Conservation (phyloP, 1,140 invertebrate species). For the Brachionus manjavacas region DNA sequence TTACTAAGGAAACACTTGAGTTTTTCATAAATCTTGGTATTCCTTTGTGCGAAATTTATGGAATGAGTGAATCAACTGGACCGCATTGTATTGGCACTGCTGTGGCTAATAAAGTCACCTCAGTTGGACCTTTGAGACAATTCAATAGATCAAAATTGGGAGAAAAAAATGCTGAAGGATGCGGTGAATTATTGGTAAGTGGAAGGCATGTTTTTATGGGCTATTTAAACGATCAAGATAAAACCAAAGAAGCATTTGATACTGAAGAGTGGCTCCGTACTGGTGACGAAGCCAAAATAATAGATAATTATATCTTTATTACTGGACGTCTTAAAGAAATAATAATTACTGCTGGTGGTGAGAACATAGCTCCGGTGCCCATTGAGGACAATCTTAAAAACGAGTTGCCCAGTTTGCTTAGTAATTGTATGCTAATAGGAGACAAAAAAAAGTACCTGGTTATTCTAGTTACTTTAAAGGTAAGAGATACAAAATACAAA, state of each 20-base stretch:
- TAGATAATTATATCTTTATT: constrained; percentile 44
- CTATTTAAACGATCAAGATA: constrained; percentile 71
- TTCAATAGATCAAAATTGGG: constrained; percentile 55
- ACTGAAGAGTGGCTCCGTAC: constrained; percentile 73
- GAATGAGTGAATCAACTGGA: constrained; percentile 76
- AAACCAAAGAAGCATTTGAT: constrained; percentile 70
- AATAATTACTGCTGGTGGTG: constrained; percentile 50
- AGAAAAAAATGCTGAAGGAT: constrained; percentile 66
- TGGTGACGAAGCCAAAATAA: constrained; percentile 62
- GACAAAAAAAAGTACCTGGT: constrained; percentile 79
- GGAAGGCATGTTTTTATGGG: constrained; percentile 83
- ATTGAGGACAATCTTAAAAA: constrained; percentile 75
- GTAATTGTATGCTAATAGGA: constrained; percentile 77
- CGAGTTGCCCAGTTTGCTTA: constrained; percentile 67
- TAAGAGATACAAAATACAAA: constrained; percentile 50
- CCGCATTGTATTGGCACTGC: constrained; percentile 63
- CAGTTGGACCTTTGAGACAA: constrained; percentile 60
- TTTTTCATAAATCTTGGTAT: constrained; percentile 82
- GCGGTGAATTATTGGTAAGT: constrained; percentile 71
- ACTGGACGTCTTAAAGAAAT: constrained; percentile 32
- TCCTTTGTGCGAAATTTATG: constrained; percentile 62
- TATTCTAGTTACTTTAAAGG: constrained; percentile 76
- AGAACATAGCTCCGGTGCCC: constrained; percentile 79
- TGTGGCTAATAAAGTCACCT: constrained; percentile 62
- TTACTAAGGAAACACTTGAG: constrained; percentile 72